A percentile compares a stretch with the other conserved stretches of the same genome.
Evolutionary conservation across 1,140 invertebrate genomes (phyloP).

Genomic region (Ceratosolen solmsi): DNA sequence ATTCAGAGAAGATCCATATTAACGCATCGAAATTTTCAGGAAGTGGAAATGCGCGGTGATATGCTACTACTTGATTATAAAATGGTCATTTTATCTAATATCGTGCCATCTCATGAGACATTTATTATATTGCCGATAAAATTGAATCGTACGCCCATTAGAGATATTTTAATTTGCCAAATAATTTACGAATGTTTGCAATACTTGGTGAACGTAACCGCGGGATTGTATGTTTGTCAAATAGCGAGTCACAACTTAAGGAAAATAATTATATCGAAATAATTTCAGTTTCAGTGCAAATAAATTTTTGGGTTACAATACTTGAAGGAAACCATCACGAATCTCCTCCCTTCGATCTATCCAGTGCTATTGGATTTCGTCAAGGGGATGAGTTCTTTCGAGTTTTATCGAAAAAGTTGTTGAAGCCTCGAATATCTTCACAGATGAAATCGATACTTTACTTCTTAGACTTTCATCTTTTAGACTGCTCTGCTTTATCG

Average conservation of each 20-base stretch:
- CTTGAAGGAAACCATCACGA: conserved; percentile 34
- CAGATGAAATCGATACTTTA: conserved; percentile 58
- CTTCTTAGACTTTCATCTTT: conserved; percentile 55
- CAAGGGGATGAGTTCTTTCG: conserved; percentile 57
- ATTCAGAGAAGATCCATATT: too few species aligned
- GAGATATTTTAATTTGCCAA: too few species aligned
- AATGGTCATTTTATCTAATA: not conserved
- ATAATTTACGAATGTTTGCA: too few species aligned
- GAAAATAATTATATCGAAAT: conserved; percentile 9
- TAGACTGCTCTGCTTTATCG: conserved; percentile 25
- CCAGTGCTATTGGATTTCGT: conserved; percentile 53
- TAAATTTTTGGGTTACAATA: conserved; percentile 45
- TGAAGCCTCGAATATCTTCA: conserved; percentile 58
- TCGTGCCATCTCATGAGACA: not conserved
- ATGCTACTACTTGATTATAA: not conserved
- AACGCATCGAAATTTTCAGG: conserved; percentile 22
- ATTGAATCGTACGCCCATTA: too few species aligned
- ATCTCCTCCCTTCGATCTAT: conserved; percentile 42
- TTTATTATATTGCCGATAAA: too few species aligned
- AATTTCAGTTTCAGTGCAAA: conserved; percentile 26
- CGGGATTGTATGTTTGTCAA: too few species aligned
- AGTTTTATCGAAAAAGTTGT: conserved; percentile 64
- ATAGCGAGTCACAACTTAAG: not conserved
- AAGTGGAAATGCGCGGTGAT: not conserved
- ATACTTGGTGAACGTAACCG: too few species aligned